Evolutionary conservation across 2,888 invertebrate species (phyloP).

Genomic region (Zygothrica quintamaculata): DNA sequence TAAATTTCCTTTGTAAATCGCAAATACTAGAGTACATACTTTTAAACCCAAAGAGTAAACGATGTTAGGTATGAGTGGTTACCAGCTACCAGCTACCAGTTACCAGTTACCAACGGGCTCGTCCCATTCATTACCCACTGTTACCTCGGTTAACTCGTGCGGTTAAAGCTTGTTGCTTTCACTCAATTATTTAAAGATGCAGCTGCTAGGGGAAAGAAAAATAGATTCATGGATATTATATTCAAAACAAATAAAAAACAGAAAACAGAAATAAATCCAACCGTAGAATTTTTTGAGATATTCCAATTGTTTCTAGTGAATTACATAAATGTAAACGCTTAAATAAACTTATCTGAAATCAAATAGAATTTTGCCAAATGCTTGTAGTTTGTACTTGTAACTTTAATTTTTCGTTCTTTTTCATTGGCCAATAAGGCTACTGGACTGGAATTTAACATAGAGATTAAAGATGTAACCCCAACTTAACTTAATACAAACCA

Average conservation of each 20-base stretch:
- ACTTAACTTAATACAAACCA: constrained; percentile 28
- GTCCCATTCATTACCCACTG: constrained; percentile 7
- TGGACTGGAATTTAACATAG: too few species aligned
- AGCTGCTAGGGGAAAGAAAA: too few species aligned
- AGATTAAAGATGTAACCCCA: too few species aligned
- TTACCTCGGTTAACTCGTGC: constrained; percentile 54
- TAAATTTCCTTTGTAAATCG: constrained; percentile 13
- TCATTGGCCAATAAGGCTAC: too few species aligned
- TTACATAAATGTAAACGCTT: constrained; percentile 19
- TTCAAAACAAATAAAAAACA: constrained; percentile 26
- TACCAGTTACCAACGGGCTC: constrained; percentile 2
- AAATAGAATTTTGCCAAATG: too few species aligned
- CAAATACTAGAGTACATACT: not conserved
- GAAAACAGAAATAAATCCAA: not conserved
- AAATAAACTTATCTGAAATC: constrained; percentile 30
- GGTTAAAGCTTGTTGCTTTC: constrained; percentile 63
- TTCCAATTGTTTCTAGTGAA: constrained; percentile 52
- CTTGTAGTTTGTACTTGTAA: not conserved
- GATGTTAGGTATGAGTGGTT: constrained; percentile 2
- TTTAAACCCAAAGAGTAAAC: constrained; percentile 13
- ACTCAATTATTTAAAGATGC: constrained; percentile 62
- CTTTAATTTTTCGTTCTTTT: too few species aligned
- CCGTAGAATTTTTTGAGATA: constrained; percentile 45
- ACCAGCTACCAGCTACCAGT: not conserved
- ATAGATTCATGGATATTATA: too few species aligned